Percentiles rank a stretch among this genome's conserved stretches.
phyloP scores from a whole-genome alignment of 1,140 invertebrate species.

The Archivesica marissinica region DNA sequence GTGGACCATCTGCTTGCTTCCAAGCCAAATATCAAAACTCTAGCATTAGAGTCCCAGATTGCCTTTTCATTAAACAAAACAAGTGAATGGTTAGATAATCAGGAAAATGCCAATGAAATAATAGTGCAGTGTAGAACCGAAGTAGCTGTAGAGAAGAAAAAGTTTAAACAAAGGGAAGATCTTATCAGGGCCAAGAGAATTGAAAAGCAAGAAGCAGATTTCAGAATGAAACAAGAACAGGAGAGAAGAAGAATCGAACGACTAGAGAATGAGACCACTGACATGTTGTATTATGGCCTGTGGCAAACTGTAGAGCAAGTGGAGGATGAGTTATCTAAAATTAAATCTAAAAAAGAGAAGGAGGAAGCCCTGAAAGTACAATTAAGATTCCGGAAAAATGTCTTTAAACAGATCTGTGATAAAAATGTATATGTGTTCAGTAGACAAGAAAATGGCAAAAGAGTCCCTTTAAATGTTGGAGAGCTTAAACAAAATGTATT shows the following conservation, averaged over 20 bases:
- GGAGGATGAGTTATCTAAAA: conserved; percentile 4
- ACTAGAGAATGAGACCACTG: conserved; percentile 15
- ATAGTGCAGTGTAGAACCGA: neutral
- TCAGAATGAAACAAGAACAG: conserved; percentile 7
- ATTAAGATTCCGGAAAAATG: conserved; percentile 35
- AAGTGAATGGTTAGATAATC: neutral
- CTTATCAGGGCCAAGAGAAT: neutral
- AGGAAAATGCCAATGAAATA: neutral
- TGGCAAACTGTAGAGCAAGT: conserved; percentile 16
- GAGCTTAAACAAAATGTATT: conserved; percentile 6
- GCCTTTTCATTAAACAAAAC: conserved; percentile 33
- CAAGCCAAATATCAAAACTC: conserved; percentile 21
- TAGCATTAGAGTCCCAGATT: conserved; percentile 12
- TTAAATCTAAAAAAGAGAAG: conserved; percentile 2
- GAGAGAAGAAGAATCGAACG: neutral
- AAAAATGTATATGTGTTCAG: conserved; percentile 23
- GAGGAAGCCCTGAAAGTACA: conserved; percentile 20
- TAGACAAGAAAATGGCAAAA: neutral
- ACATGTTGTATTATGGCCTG: conserved; percentile 38
- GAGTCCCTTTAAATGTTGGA: neutral
- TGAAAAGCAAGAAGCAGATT: conserved; percentile 8
- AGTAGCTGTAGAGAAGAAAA: neutral
- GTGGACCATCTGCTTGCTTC: no score
- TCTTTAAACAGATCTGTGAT: conserved; percentile 23
- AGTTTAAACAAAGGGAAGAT: conserved; percentile 1